phyloP scores from a whole-genome alignment of 2,113 vertebrate genomes.

The Caracal caracal region DNA sequence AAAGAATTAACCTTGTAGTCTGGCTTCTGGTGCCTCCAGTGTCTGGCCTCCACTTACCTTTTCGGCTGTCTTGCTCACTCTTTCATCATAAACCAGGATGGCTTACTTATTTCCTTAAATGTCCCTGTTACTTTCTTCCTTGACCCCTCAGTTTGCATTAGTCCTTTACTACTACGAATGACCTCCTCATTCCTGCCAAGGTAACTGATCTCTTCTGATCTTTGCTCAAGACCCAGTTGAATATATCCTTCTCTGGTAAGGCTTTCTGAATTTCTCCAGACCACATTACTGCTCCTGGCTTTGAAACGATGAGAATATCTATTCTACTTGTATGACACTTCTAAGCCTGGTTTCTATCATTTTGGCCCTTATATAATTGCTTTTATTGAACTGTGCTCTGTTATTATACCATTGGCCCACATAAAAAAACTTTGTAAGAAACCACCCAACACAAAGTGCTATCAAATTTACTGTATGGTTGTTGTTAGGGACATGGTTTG shows the following conservation, averaged over 20 bases:
- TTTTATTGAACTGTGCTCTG: slow-evolving; percentile 2
- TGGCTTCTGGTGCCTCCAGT: background rate
- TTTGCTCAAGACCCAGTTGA: slow-evolving; percentile 30
- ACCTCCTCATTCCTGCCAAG: background rate
- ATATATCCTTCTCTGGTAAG: background rate
- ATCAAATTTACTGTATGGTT: background rate
- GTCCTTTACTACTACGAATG: background rate
- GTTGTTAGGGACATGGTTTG: background rate
- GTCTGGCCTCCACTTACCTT: background rate
- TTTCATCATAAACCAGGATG: background rate
- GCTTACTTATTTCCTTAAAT: background rate
- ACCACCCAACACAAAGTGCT: background rate
- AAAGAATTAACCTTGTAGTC: background rate
- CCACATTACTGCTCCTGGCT: background rate
- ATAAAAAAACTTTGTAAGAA: background rate
- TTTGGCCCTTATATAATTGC: background rate
- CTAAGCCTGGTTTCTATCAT: background rate
- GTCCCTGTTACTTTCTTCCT: background rate
- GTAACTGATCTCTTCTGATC: background rate
- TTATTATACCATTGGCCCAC: background rate
- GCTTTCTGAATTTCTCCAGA: background rate
- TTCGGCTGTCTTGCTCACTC: background rate
- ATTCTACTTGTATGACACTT: background rate
- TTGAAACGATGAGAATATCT: background rate
- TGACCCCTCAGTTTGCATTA: background rate